Base-by-base conservation (phyloP, 2,797 vertebrate genomes). In the Micropoecilia bifurca region DNA sequence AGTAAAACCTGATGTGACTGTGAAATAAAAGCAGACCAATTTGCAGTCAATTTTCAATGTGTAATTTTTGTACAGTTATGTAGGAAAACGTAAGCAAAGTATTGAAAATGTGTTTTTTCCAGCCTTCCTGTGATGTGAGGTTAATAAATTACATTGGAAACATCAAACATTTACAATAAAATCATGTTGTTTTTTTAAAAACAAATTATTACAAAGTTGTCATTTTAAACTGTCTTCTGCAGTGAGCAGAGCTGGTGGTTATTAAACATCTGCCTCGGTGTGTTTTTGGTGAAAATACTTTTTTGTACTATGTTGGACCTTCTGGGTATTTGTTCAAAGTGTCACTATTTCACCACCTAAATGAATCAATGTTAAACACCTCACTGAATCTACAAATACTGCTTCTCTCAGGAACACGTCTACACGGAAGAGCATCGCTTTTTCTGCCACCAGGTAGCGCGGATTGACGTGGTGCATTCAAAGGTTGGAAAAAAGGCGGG, bases 1-100 rank as follows among this genome's bases (percentile, higher is more conserved):
- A 91, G 90, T 93, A 93, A 89, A 90, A 88, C 88, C 84, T 88
- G 86, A 91, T 94, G 90, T 94, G 91, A 91, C 92, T 93, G 87
- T 90, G 87, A 93, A 92, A 87, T 82, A 87, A 89, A 92, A 80
- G 89, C 91, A 90, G 4, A 74, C 68, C 41, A 71, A n/a, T n/a
- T 43, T 71, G 25, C 45, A 4, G 18, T 36, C 33, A 66, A 45
- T 71, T 41, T 68, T 33, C 30, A 63, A 5, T 43, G 63, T 41
- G 20, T 39, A 41, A 43, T 25, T 2, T 41, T 25, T 68, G 36
- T 6, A 22, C 18, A 22, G 10, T 68, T 43, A 41, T 41, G 66
- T 43, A n/a, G 25, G 9, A 41, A 41, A 20, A 41, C 8, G 18
- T 20, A 63, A 63, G 30, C 20, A 63, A 4, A 66, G 36, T 7